Conservation (phyloP, 2,888 invertebrate genomes). For the Calameuta idolon region DNA sequence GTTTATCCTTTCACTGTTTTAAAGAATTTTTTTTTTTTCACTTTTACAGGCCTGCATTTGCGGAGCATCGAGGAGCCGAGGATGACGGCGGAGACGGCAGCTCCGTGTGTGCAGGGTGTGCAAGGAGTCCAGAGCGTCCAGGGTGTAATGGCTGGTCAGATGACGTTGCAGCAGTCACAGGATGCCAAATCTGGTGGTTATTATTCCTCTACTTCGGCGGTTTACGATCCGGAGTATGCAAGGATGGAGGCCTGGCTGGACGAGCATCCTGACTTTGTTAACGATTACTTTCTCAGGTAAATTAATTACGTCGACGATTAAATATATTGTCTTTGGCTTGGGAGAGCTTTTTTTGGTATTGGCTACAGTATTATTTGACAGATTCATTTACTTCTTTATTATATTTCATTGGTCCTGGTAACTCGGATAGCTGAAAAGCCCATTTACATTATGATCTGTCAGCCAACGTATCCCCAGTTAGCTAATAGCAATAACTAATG, state of each 20-base stretch:
- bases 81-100: conserved; percentile 76
- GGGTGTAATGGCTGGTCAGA: conserved; percentile 48
- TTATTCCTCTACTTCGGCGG: conserved; percentile 51
- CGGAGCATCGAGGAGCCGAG: conserved; percentile 87
- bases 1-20: neutral
- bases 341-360: neutral
- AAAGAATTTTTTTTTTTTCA: conserved; percentile 52
- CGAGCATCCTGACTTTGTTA: conserved; percentile 95
- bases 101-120: conserved; percentile 75
- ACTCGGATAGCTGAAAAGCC: neutral
- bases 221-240: conserved; percentile 88
- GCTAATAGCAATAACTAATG: neutral
- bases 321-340: neutral
- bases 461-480: neutral
- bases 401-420: neutral
- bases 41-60: conserved; percentile 82
- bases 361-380: neutral
- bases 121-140: conserved; percentile 70
- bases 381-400: neutral
- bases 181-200: conserved; percentile 52
- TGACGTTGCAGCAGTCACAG: conserved; percentile 53
- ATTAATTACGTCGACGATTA: neutral
- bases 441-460: neutral
- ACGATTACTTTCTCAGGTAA: conserved; percentile 94
- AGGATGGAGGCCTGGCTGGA: conserved; percentile 96